Percentiles rank a stretch among this genome's conserved stretches.
phyloP scores from a whole-genome alignment of 2,888 invertebrate species.

The Oithona nana region DNA sequence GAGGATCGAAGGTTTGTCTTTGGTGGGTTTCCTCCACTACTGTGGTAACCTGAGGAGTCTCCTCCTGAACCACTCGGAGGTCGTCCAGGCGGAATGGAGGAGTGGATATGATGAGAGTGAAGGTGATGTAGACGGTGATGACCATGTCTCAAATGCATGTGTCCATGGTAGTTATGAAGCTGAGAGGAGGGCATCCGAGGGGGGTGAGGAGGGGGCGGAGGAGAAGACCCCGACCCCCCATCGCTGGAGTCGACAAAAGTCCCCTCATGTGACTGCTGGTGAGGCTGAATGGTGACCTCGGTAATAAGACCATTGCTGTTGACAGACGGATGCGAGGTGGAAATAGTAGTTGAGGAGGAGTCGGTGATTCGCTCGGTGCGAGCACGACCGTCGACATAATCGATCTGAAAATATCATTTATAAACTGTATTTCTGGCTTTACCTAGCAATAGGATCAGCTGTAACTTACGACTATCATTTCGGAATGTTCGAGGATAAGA shows the following conservation, averaged over 20 bases:
- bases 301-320: not conserved
- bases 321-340: not conserved
- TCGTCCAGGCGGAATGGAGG: conserved; percentile 18
- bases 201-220: not conserved
- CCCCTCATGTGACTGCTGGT: not conserved
- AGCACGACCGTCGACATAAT: conserved; percentile 17
- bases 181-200: not conserved
- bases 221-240: not conserved
- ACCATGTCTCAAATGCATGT: not conserved
- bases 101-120: conserved; percentile 8
- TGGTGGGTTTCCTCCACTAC: not conserved
- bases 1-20: not conserved
- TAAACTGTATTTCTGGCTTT: not conserved
- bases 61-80: conserved; percentile 22
- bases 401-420: conserved; percentile 16
- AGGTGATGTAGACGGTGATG: not conserved
- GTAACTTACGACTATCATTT: conserved; percentile 63
- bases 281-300: not conserved
- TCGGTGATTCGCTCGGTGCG: conserved; percentile 14
- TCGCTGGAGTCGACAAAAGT: conserved; percentile 4
- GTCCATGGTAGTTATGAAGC: not conserved
- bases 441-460: no score
- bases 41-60: not conserved
- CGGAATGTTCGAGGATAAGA: conserved; percentile 62
- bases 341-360: conserved; percentile 1